A percentile compares a stretch with the other conserved stretches of the same genome.
phyloP scores from a whole-genome alignment of 37 sponge, comb jelly and placozoan genomes.

The Oopsacas minuta region DNA sequence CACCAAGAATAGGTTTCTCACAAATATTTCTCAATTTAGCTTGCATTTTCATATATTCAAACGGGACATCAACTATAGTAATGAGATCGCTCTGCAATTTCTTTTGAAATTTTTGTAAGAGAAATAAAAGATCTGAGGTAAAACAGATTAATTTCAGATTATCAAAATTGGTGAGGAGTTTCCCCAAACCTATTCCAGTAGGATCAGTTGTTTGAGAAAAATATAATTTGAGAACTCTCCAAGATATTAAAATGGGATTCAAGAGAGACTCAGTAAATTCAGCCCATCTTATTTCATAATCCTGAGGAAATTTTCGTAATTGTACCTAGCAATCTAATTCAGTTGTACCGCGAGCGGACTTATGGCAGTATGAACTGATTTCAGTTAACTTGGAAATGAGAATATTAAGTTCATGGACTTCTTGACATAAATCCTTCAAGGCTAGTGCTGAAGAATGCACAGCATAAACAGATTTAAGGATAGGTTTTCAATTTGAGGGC shows the following conservation, averaged over 20 bases:
- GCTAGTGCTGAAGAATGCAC: conserved; percentile 6
- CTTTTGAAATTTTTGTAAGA: conserved; percentile 6
- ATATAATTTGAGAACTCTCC: not conserved
- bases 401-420: not conserved
- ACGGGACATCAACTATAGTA: not conserved
- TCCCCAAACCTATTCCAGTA: not conserved
- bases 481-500: not conserved
- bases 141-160: not conserved
- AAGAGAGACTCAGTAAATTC: not conserved
- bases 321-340: not conserved
- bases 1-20: not conserved
- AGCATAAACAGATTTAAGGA: not conserved
- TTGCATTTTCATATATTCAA: not conserved
- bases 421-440: not conserved
- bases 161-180: not conserved
- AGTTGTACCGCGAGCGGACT: not conserved
- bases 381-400: not conserved
- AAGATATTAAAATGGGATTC: not conserved
- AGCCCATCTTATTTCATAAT: not conserved
- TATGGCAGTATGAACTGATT: not conserved
- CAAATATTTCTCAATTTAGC: not conserved
- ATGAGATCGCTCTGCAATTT: not conserved
- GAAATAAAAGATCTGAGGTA: not conserved
- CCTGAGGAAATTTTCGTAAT: not conserved
- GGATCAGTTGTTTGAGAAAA: not conserved